phyloP scores from a whole-genome alignment of 2,888 invertebrate genomes.

The Thecophora atra region DNA sequence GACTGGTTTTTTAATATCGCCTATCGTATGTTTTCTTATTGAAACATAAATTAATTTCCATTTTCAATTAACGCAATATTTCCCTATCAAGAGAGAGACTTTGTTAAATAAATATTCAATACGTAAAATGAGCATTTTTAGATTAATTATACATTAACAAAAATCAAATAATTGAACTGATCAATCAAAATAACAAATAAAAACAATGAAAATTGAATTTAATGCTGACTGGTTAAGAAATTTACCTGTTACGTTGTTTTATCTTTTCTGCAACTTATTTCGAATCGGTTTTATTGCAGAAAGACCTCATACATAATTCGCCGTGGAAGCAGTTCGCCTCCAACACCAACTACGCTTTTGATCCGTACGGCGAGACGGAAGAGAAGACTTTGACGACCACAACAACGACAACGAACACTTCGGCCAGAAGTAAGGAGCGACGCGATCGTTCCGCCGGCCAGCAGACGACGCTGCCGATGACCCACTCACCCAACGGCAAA shows the following conservation, averaged over 20 bases:
- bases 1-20: slow-evolving; percentile 35
- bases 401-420: slow-evolving; percentile 41
- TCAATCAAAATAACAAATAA: not conserved
- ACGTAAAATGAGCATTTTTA: not conserved
- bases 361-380: slow-evolving; percentile 83
- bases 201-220: slow-evolving; percentile 31
- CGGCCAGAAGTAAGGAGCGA: slow-evolving; percentile 43
- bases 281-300: slow-evolving; percentile 68
- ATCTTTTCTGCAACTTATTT: slow-evolving; percentile 5
- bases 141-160: not conserved
- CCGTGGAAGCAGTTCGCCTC: slow-evolving; percentile 88
- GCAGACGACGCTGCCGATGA: slow-evolving; percentile 65
- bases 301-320: slow-evolving; percentile 82
- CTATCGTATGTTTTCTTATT: not conserved
- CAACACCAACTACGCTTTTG: slow-evolving; percentile 90
- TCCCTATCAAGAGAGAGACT: slow-evolving; percentile 2
- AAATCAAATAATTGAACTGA: not conserved
- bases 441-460: slow-evolving; percentile 54
- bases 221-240: slow-evolving; percentile 65
- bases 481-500: slow-evolving; percentile 65
- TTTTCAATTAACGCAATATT: not conserved
- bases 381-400: slow-evolving; percentile 69
- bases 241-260: not conserved
- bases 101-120: not conserved
- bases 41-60: too few species aligned